Evolutionary conservation across 2,888 invertebrate genomes (phyloP).

Genomic region (Parapristionchus giblindavisi): DNA sequence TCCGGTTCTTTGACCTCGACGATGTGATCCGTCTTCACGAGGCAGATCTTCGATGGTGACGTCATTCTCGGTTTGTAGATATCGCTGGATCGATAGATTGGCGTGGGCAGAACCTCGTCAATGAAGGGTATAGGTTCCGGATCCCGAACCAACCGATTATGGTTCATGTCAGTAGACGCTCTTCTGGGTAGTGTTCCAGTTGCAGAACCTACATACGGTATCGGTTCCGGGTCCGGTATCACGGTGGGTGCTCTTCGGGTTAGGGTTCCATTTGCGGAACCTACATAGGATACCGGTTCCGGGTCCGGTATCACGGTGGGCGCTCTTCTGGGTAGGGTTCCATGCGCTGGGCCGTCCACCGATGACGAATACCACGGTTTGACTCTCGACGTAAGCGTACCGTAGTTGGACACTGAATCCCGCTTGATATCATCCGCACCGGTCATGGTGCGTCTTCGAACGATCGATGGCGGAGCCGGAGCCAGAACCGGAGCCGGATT

Average conservation of each 20-base stretch:
- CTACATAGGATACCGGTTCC: constrained; percentile 44
- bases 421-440: not conserved
- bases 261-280: constrained; percentile 43
- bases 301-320: constrained; percentile 51
- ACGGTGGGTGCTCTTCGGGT: not conserved
- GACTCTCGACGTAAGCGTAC: constrained; percentile 5
- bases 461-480: constrained; percentile 21
- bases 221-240: not conserved
- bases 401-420: not conserved
- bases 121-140: constrained; percentile 50
- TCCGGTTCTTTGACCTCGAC: constrained; percentile 33
- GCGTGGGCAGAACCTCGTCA: constrained; percentile 48
- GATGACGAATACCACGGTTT: constrained; percentile 50
- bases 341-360: constrained; percentile 41
- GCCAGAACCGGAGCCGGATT: constrained; percentile 7
- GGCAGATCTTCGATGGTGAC: constrained; percentile 23
- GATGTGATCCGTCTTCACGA: constrained; percentile 38
- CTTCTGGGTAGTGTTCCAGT: no score
- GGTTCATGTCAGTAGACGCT: no score
- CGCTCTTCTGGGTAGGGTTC: constrained; percentile 50
- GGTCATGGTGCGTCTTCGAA: constrained; percentile 19
- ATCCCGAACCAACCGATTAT: no score
- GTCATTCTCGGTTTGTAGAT: not conserved
- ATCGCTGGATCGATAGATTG: not conserved
- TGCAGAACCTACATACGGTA: no score